Base-by-base conservation (phyloP, 2,888 invertebrate species). In the Toxonevra muliebris region DNA sequence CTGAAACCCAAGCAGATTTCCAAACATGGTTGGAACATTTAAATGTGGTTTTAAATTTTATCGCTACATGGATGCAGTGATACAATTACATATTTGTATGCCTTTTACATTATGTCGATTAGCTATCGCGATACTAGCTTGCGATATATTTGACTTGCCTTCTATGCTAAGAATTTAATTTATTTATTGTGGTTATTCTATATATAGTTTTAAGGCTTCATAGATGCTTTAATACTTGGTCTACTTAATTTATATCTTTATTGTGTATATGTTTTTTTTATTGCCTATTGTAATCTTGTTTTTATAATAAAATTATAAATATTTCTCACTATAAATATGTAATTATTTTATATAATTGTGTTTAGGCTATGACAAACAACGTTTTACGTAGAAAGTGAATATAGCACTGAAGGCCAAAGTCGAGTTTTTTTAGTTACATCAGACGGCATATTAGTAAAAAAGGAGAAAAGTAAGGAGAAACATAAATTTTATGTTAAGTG, bases 1-100 rank as follows among this genome's bases (percentile, higher is more conserved):
- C 86, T 17, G 88, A 88, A 65, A 86, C 81, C n/a, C 83, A 82
- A 60, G 70, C 76, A 4, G 87, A 88, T 65, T 80, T 87, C 13
- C 73, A 79, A 17, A 79, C 79, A 57, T 88, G 88, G 88, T 77
- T 87, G 65, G 71, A 76, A 11, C 84, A 84, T 66, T 77, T 88
- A 45, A 88, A 88, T 76, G 80, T 79, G 60, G 82, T 86, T 11
- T 69, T 88, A 19, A 73, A 78, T n/a, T 84, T 86, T 43, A 75
- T 86, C 40, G 78, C 81, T 48, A 82, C 81, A 68, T 88, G 88
- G 88, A 82, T 86, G 61, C 11, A 15, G 48, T 9, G 8, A 45
- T 15, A 11, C 43, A 5, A 9, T 30, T 30, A 30, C 30, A 30
- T 4, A 4, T 30, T 30, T 30, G 30, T 4, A 4, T 30, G 30